These are phyloP conservation scores for Cepphus grylle DNA, from an alignment of 2,113 vertebrate genomes.

Conservation along the genomic window DNA sequence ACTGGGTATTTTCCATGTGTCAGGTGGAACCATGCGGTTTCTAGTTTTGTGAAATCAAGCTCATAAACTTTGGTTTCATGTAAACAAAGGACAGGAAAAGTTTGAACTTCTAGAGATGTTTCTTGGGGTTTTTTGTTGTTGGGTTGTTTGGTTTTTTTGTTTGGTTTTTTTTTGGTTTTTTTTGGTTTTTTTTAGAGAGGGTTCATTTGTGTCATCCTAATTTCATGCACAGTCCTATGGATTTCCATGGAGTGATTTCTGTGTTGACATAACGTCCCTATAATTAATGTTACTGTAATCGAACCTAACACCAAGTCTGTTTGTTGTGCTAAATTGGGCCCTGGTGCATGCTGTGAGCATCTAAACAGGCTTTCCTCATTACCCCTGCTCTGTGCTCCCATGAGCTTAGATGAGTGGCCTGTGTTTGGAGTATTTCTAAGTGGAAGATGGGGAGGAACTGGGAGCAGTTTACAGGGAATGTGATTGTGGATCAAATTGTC, in stretches of 20 bases:
- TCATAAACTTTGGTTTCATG: not conserved
- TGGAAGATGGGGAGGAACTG: not conserved
- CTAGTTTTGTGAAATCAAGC: not conserved
- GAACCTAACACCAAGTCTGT: not conserved
- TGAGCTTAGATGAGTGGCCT: not conserved
- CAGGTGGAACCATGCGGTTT: not conserved
- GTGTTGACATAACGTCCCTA: not conserved
- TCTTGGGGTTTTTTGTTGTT: not conserved
- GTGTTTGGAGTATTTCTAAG: not conserved
- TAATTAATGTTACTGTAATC: not conserved
- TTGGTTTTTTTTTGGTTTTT: not conserved
- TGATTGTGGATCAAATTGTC: not conserved
- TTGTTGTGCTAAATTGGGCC: not conserved
- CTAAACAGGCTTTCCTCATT: not conserved
- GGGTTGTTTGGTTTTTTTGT: not conserved
- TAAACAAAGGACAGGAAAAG: not conserved
- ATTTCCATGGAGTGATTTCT: not conserved
- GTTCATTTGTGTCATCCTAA: not conserved
- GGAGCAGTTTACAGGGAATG: not conserved
- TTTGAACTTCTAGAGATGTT: not conserved
- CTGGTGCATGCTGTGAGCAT: not conserved
- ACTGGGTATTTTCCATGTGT: not conserved
- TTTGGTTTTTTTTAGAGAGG: not conserved
- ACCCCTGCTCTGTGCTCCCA: not conserved
- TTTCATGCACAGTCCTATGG: not conserved